A percentile compares a stretch with the other conserved stretches of the same genome.
Conservation (phyloP, 1,140 invertebrate genomes). For the Diuraphis noxia region DNA sequence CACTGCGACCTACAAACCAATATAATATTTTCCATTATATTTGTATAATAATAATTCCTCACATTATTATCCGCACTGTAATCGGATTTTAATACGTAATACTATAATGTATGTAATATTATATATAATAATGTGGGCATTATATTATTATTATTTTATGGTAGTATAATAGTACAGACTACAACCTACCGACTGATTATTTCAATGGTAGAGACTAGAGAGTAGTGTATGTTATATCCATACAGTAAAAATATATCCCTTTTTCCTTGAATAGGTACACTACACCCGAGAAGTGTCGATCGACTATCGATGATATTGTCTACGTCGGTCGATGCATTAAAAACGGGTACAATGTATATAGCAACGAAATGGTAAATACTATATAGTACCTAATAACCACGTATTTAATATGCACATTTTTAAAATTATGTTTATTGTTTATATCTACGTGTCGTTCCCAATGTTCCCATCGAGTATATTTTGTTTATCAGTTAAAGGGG, state of each 20-base stretch:
- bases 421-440: background rate
- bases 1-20: constrained; percentile 5
- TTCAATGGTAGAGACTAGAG: background rate
- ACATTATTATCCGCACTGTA: background rate
- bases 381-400: background rate
- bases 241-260: too few species aligned
- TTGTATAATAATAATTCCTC: background rate
- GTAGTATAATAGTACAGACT: background rate
- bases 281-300: background rate
- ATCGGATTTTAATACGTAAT: background rate
- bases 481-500: constrained; percentile 23
- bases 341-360: background rate
- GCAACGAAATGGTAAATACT: background rate
- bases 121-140: background rate
- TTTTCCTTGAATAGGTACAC: background rate
- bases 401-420: background rate
- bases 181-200: constrained; percentile 6
- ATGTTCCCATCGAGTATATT: background rate
- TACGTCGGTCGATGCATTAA: background rate
- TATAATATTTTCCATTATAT: background rate
- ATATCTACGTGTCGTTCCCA: background rate
- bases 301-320: background rate
- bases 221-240: too few species aligned
- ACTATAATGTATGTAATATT: background rate
- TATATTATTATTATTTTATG: background rate